These are phyloP conservation scores for Notothenia rossii DNA, from an alignment of 2,113 vertebrate species.

Conservation along the genomic window DNA sequence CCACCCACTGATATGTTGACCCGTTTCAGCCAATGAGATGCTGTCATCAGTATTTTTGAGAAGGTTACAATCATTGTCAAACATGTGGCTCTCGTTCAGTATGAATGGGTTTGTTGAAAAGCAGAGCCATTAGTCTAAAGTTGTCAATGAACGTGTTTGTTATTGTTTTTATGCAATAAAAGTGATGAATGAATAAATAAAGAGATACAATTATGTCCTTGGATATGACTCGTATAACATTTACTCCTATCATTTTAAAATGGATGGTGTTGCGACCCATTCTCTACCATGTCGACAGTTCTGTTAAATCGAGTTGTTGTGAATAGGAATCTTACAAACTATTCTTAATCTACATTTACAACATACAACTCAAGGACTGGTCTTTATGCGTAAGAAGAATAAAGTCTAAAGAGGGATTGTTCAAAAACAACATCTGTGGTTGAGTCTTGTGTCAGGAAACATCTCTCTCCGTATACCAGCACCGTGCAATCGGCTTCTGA, in stretches of 20 bases:
- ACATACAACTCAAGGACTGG: background rate
- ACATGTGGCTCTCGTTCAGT: background rate
- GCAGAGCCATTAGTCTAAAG: background rate
- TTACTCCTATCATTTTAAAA: no score
- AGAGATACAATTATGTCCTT: background rate
- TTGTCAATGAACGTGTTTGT: no score
- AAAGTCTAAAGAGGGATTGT: background rate
- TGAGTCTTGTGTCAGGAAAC: slow-evolving; percentile 1
- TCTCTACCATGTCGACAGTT: no score
- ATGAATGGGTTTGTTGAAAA: background rate
- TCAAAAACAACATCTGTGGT: background rate
- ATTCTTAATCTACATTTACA: no score
- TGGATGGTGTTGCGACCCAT: no score
- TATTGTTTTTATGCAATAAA: background rate
- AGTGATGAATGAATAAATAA: background rate
- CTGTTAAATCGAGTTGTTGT: no score
- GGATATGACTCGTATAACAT: background rate
- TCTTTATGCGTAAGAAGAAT: background rate
- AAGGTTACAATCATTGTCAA: background rate
- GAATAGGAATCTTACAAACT: no score
- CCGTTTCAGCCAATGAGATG: no score
- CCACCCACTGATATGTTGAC: background rate
- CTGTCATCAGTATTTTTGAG: background rate
- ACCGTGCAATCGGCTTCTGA: slow-evolving; percentile 27
- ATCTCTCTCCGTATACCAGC: background rate